A percentile compares a stretch with the other conserved stretches of the same genome.
These are phyloP conservation scores for Callocephalon fimbriatum DNA, from an alignment of 2,113 vertebrate genomes.

Conservation along the genomic window DNA sequence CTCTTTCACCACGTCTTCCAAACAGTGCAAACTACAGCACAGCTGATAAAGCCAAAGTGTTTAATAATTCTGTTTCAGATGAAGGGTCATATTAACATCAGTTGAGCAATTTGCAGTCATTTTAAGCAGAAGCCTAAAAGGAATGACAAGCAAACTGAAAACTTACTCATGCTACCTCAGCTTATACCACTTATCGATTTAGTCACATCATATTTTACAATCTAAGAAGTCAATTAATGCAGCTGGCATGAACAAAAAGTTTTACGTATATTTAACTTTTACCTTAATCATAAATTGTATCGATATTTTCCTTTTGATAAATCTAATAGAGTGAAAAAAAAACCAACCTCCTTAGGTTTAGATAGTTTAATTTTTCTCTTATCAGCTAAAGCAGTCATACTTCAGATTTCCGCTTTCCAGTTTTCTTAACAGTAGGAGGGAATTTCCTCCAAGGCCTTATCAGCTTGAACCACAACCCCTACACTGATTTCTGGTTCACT, in stretches of 20 bases:
- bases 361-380: conserved; percentile 68
- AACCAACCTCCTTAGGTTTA: neutral
- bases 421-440: conserved; percentile 75
- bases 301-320: conserved; percentile 44
- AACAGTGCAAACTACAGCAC: neutral
- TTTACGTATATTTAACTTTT: neutral
- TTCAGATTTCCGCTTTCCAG: conserved; percentile 70
- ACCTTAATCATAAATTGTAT: conserved; percentile 15
- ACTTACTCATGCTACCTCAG: neutral
- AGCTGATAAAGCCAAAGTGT: neutral
- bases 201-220: neutral
- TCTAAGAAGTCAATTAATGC: conserved; percentile 57
- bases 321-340: neutral
- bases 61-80: conserved; percentile 46
- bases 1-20: neutral
- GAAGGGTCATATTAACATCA: conserved; percentile 50
- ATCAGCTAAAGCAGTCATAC: conserved; percentile 65
- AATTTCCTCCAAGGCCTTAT: conserved; percentile 82
- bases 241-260: neutral
- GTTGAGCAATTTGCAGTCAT: neutral
- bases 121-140: conserved; percentile 13
- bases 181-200: conserved; percentile 27
- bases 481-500: conserved; percentile 49
- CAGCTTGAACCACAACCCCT: conserved; percentile 79
- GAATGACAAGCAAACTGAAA: conserved; percentile 24